These are phyloP conservation scores for Steinernema scapterisci DNA, from an alignment of 2,888 invertebrate genomes.

Conservation along the genomic window DNA sequence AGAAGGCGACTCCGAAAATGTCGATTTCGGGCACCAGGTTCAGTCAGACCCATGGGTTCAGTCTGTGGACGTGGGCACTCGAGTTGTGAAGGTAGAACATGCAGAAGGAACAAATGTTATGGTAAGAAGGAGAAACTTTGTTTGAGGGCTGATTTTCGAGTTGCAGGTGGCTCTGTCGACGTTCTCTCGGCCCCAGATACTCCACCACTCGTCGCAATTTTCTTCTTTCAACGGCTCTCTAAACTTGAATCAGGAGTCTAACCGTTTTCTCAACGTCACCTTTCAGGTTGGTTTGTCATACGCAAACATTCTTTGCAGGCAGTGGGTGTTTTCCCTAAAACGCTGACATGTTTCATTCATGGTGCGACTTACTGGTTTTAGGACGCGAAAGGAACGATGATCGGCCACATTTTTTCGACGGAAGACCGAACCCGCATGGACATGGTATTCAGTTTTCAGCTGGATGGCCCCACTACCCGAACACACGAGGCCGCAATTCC, in stretches of 20 bases:
- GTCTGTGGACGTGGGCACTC: conserved; percentile 42
- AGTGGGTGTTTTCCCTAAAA: neutral
- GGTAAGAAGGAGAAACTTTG: conserved; percentile 7
- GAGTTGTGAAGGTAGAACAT: conserved; percentile 46
- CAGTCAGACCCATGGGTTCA: conserved; percentile 56
- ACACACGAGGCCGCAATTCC: conserved; percentile 42
- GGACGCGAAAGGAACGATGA: conserved; percentile 48
- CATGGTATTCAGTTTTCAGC: conserved; percentile 51
- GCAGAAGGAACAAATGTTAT: conserved; percentile 43
- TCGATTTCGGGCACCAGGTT: conserved; percentile 46
- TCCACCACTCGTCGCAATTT: conserved; percentile 53
- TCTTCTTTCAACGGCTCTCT: conserved; percentile 56
- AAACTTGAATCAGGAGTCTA: conserved; percentile 58
- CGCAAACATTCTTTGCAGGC: conserved; percentile 27
- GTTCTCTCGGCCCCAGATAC: conserved; percentile 42
- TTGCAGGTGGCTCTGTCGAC: conserved; percentile 51
- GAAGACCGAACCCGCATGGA: conserved; percentile 44
- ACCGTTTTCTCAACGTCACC: conserved; percentile 59
- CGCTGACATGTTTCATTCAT: no score
- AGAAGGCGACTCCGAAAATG: conserved; percentile 39
- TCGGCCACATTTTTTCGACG: conserved; percentile 46
- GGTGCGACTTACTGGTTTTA: conserved; percentile 37
- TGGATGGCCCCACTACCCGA: neutral
- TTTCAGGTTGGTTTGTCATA: conserved; percentile 43
- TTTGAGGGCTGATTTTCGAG: neutral